Evolutionary conservation across 2,888 invertebrate species (phyloP), one percentile per base, ranked within the genome.

Genomic region (Drosophila seclusa): DNA sequence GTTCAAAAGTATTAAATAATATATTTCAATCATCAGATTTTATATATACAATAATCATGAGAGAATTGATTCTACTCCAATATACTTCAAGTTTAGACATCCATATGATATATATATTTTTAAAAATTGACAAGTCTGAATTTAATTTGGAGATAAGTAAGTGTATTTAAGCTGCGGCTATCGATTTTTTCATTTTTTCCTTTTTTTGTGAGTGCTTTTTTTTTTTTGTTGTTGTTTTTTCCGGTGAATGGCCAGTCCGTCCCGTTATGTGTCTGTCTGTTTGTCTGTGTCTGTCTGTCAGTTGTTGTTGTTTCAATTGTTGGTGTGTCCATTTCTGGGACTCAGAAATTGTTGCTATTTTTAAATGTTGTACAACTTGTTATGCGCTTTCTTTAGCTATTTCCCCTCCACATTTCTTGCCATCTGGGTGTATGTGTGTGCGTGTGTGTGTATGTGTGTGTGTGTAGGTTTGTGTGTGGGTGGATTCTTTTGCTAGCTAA

Each of bases 271-370:
- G 66, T 48, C 54, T 11, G 65, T 42, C 65, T 27, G 73, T 58
- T 52, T 60, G 40, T 13, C 38, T 16, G 13, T 55, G 45, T 45
- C 45, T 24, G 45, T 32, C 31, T 34, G 63, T 34, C 24, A 38
- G 38, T 11, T 24, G 34, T 40, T 69, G 48, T 18, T 53, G 24
- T 6, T 31, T 16, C 62, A 40, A 11, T 29, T 24, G 42, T 42
- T 64, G 48, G 76, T 59, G 62, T 52, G 62, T 76, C 45, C 59
- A 80, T 80, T 63, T 69, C 55, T 66, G 45, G 34, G 66, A 29
- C 70, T 76, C 61, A 59, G 65, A 58, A 76, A 64, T 55, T 75
- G 65, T 73, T 67, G 73, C 84, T 78, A 83, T 87, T 81, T 79
- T 80, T 80, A 73, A 71, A 75, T 68, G 75, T 53, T 68, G 55